Evolutionary conservation across 64 coral and sea anemone genomes (phyloP).

Genomic region (Trachythela sp.): DNA sequence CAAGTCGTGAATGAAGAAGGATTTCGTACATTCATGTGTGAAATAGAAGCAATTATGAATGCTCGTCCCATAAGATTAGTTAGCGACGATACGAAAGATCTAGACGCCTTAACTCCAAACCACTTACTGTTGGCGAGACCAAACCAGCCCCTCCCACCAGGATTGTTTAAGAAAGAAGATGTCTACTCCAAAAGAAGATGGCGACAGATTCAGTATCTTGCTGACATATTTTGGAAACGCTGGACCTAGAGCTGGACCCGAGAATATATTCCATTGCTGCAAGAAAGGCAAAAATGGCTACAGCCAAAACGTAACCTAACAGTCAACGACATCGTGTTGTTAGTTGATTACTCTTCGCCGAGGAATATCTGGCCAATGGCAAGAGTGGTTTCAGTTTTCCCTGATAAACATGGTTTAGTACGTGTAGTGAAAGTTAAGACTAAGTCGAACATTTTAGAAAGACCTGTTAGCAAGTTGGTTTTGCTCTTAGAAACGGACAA

Average conservation of each 20-base stretch:
- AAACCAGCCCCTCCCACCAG: not conserved
- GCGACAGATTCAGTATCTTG: slow-evolving; percentile 28
- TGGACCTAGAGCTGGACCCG: slow-evolving; percentile 34
- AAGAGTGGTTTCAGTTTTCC: not conserved
- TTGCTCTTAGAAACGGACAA: not conserved
- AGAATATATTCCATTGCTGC: slow-evolving; percentile 38
- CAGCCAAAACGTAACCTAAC: not conserved
- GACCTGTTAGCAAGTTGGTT: not conserved
- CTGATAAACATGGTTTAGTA: not conserved
- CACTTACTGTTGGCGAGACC: not conserved
- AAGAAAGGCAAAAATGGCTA: slow-evolving; percentile 17
- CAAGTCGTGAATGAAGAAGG: not conserved
- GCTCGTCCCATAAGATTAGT: not conserved
- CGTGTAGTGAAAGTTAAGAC: not conserved
- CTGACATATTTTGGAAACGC: slow-evolving; percentile 32
- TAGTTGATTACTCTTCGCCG: not conserved
- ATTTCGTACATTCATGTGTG: not conserved
- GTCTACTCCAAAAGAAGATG: slow-evolving; percentile 18
- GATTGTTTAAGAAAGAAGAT: not conserved
- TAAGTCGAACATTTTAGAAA: not conserved
- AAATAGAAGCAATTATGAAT: not conserved
- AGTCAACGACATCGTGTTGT: not conserved
- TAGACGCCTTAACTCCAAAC: not conserved
- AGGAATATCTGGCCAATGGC: not conserved
- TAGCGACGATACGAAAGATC: not conserved